Conservation (phyloP, 2,113 vertebrate genomes). For the Stegostoma tigrinum region DNA sequence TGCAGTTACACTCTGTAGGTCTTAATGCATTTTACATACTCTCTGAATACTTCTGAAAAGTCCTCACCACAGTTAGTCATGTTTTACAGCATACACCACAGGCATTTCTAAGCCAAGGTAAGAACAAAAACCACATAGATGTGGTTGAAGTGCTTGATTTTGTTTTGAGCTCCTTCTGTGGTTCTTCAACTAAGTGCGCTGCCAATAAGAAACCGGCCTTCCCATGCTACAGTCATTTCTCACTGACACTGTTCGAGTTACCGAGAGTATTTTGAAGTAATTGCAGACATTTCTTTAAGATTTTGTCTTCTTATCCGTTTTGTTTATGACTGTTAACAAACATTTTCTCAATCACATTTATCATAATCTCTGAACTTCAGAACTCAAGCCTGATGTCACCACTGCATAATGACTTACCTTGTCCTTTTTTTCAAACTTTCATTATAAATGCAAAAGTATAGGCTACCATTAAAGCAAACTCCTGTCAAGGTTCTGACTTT, state of each 20-base stretch:
- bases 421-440: not conserved
- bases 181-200: not conserved
- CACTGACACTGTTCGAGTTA: not conserved
- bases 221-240: not conserved
- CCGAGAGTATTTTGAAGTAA: not conserved
- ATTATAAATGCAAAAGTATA: not conserved
- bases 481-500: not conserved
- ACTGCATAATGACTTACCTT: not conserved
- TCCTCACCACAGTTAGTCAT: constrained; percentile 12
- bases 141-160: not conserved
- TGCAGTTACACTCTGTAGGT: not conserved
- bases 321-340: not conserved
- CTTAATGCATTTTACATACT: too few relatives aligned
- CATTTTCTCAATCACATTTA: not conserved
- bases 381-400: not conserved
- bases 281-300: not conserved
- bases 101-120: not conserved
- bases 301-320: not conserved
- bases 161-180: not conserved
- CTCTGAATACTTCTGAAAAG: not conserved
- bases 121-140: not conserved
- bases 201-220: not conserved
- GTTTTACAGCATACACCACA: not conserved
- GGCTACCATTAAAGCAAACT: not conserved
- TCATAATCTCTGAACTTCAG: not conserved